Conservation (phyloP, 2,888 invertebrate genomes). For the Caenorhabditis angaria region DNA sequence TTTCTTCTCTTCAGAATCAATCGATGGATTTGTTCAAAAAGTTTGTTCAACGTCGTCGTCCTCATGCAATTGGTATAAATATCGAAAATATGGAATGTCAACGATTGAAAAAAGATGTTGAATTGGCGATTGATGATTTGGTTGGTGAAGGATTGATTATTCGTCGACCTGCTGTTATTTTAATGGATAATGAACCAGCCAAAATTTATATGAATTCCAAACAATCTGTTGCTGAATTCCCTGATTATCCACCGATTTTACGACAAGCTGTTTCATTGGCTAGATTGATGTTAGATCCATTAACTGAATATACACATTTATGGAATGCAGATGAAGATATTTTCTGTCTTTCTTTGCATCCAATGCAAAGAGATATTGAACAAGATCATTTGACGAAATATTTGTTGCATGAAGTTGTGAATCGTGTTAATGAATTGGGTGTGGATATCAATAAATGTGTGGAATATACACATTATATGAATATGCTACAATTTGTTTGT, state of each 20-base stretch:
- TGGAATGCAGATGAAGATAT: conserved; percentile 97
- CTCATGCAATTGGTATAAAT: conserved; percentile 89
- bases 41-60: conserved; percentile 88
- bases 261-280: conserved; percentile 93
- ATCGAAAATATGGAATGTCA: conserved; percentile 79
- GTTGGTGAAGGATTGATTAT: conserved; percentile 81
- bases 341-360: conserved; percentile 89
- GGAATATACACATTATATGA: conserved; percentile 84
- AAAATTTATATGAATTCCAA: conserved; percentile 90
- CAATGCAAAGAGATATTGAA: conserved; percentile 77
- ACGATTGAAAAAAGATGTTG: conserved; percentile 48
- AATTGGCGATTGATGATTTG: conserved; percentile 44
- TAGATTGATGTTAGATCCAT: conserved; percentile 89
- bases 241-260: conserved; percentile 80
- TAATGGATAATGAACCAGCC: conserved; percentile 91
- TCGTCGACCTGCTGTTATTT: conserved; percentile 83
- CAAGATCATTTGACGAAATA: conserved; percentile 83
- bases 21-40: conserved; percentile 61
- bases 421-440: conserved; percentile 86
- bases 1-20: conserved; percentile 36
- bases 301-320: conserved; percentile 93
- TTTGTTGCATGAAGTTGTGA: conserved; percentile 87
- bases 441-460: conserved; percentile 77
- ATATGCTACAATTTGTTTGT: conserved; percentile 91
- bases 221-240: conserved; percentile 57